Evolutionary conservation across 2,888 invertebrate genomes (phyloP).

Genomic region (Osmoderma eremita): DNA sequence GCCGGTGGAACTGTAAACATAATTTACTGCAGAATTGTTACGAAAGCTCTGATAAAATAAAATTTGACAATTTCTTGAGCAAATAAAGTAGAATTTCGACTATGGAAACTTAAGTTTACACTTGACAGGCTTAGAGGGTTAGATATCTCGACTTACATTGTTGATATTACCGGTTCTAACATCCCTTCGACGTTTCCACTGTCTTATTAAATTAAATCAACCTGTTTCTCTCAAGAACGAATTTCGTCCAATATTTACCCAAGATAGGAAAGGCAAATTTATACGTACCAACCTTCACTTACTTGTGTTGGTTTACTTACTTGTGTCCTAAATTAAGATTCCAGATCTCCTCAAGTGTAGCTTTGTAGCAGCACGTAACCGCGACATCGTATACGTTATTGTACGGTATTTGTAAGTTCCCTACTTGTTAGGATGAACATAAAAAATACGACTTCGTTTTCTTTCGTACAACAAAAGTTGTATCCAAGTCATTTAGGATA

Average conservation of each 20-base stretch:
- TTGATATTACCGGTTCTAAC: slow-evolving; percentile 7
- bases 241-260: slow-evolving; percentile 30
- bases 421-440: too few relatives aligned
- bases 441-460: too few relatives aligned
- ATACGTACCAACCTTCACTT: slow-evolving; percentile 25
- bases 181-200: slow-evolving; percentile 25
- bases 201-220: slow-evolving; percentile 29
- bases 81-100: neutral
- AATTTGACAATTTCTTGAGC: too few relatives aligned
- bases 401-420: too few relatives aligned
- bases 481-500: too few relatives aligned
- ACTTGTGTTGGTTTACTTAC: slow-evolving; percentile 11
- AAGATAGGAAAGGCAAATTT: slow-evolving; percentile 12
- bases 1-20: too few relatives aligned
- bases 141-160: slow-evolving; percentile 15
- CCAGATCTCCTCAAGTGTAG: too few relatives aligned
- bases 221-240: slow-evolving; percentile 14
- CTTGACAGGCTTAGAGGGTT: neutral
- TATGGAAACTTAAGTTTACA: slow-evolving; percentile 5
- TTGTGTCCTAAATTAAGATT: slow-evolving; percentile 10
- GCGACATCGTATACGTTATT: too few relatives aligned
- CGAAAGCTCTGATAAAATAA: too few relatives aligned
- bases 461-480: too few relatives aligned
- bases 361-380: too few relatives aligned
- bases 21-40: too few relatives aligned